phyloP scores from a whole-genome alignment of 2,113 vertebrate genomes.

The Pleuronectes platessa region DNA sequence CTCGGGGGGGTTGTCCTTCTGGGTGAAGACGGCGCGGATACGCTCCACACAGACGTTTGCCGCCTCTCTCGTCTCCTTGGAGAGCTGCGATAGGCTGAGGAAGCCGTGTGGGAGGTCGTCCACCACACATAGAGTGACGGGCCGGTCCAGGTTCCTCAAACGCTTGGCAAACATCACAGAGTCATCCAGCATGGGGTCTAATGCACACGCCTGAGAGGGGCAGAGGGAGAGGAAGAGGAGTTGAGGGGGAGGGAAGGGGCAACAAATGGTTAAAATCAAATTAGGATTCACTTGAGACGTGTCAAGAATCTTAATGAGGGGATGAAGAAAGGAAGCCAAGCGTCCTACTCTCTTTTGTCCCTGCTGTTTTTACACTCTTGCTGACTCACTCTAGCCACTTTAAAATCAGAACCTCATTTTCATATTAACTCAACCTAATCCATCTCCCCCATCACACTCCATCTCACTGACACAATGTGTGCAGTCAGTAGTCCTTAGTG shows the following conservation, averaged over 20 bases:
- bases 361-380: slow-evolving; percentile 39
- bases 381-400: slow-evolving; percentile 61
- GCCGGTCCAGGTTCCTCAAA: slow-evolving; percentile 81
- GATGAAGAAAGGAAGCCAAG: slow-evolving; percentile 56
- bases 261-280: slow-evolving; percentile 44
- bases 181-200: slow-evolving; percentile 94
- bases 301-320: slow-evolving; percentile 69
- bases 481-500: background rate
- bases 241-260: background rate
- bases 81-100: slow-evolving; percentile 89
- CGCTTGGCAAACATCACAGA: slow-evolving; percentile 92
- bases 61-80: slow-evolving; percentile 87
- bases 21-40: slow-evolving; percentile 84
- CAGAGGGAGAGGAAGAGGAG: background rate
- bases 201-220: slow-evolving; percentile 85
- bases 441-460: slow-evolving; percentile 4
- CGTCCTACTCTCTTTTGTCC: slow-evolving; percentile 42
- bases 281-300: slow-evolving; percentile 56
- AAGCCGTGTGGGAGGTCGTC: slow-evolving; percentile 94
- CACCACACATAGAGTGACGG: slow-evolving; percentile 87
- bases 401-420: slow-evolving; percentile 45
- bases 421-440: slow-evolving; percentile 21
- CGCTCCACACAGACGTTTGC: slow-evolving; percentile 84
- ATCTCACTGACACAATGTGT: slow-evolving; percentile 9
- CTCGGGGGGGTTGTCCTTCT: slow-evolving; percentile 70